Evolutionary conservation across 2,113 vertebrate genomes (phyloP), one percentile per base, ranked within the genome.

Genomic region (Poeciliopsis occidentalis): DNA sequence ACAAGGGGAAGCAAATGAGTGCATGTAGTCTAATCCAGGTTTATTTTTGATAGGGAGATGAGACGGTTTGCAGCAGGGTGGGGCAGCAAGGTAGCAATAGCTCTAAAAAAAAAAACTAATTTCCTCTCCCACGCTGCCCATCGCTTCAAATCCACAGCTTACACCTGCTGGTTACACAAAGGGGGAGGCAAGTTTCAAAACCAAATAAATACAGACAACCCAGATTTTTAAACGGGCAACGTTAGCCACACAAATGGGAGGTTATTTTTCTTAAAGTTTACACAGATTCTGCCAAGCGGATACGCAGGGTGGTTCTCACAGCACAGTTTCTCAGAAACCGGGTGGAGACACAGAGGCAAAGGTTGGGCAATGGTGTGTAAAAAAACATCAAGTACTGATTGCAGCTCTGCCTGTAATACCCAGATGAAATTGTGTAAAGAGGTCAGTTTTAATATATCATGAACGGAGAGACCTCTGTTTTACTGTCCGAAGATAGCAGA

Each of bases 101-200:
- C 41, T 60, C 37, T 70, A 26, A 61, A 34, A 2, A 34, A n/a
- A 89, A 87, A 85, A 88, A 89, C 77, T 88, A 89, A 69, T 75
- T 91, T 93, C 91, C 92, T 88, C 54, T 93, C 89, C 83, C 91
- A 92, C 81, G 71, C 84, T 65, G 2, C 80, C 78, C 81, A 72
- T 44, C 31, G 19, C 47, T 82, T 54, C 27, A 22, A 0, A 0
- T 44, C 27, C 60, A 27, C 34, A 72, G 29, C 32, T 70, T 34
- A 64, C 83, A 92, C 80, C 84, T 88, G 83, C 76, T 5, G 2
- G 34, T 44, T 27, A 13, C 26, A 84, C 12, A 85, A 88, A 75
- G 65, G 47, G 65, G 84, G 90, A 90, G 83, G 87, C 24, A 34
- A 29, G 71, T 75, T 82, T 85, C 73, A 54, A 69, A 78, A 78